Base-by-base conservation (phyloP, 1,140 invertebrate species). In the Ceratosolen fusciceps region DNA sequence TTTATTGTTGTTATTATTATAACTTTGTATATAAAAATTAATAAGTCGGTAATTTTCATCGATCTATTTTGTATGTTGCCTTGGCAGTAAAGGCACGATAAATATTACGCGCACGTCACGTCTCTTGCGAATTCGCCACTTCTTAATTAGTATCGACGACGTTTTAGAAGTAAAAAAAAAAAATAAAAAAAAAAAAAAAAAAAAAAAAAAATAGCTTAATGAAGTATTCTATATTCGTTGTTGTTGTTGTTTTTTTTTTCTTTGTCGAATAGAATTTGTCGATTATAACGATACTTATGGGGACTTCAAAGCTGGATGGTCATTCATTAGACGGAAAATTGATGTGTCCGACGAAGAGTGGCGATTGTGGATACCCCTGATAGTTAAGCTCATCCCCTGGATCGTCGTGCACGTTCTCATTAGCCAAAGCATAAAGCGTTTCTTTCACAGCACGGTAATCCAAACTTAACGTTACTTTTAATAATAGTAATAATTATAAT, bases 301-400 rank as follows among this genome's bases (percentile, higher is more conserved):
- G 68, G 89, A 90, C 80, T 90, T 90, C 76, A 79, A 52, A 62
- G 77, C 83, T 39, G 91, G 91, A 71, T 92, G 91, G 90, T 79
- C 65, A 8, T 88, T 90, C 86, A 74, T 92, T 21, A 83, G 84
- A 34, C 86, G 88, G 80, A 90, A 89, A 82, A 85, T 87, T 80
- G 92, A 93, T 83, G 80, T 85, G 52, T 86, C 90, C 5, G 92
- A 93, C 86, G 82, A 89, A 77, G 92, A 93, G 87, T 93, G 92
- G 92, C 85, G 84, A 80, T 85, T 87, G 3, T 92, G 90, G 83
- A 88, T 88, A 37, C 87, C 87, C 39, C 82, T 92, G 1, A 79
- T 92, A 16, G 82, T 80, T 43, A 86, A 79, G 80, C 72, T 90
- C 60, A 83, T 85, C 43, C 88, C 88, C 21, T 92, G 90, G 88